Base-by-base conservation (phyloP, 1,140 invertebrate genomes). In the Nephotettix cincticeps region DNA sequence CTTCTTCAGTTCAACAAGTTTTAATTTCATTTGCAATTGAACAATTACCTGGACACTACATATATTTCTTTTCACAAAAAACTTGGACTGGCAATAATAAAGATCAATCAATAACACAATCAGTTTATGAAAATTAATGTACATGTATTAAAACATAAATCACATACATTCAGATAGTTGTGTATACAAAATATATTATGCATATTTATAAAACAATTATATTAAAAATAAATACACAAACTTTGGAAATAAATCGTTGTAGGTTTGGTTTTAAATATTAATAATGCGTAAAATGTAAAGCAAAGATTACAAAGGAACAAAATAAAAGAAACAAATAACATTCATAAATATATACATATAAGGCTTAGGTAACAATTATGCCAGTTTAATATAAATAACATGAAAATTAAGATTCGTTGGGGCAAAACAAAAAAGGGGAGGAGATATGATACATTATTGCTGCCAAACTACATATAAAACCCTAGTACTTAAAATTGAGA, bases 161-260 rank as follows among this genome's bases (percentile, higher is more conserved):
- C 47, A 51, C 21, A 23, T 51, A 51, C 47, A 51, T 51, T 51
- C 47, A 4, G 21, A 23, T 51, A 51, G n/a, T 4, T 51, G 17
- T 19, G 47, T 51, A 51, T 51, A 51, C 47, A 51, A 51, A 51
- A 51, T 51, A 51, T 51, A 51, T 51, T 51, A 51, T 23, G 47
- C 47, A 19, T 51, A 51, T 51, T 6, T 51, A 51, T 51, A 51
- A 51, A 51, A 51, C 47, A 51, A 51, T 23, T 51, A 51, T 51
- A 51, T 19, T 51, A 51, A n/a, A 51, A 51, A 51, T 51, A 51
- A 51, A 51, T 51, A 51, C 47, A 51, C 17, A 51, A 23, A 51
- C 47, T 51, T 51, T 51, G 47, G 47, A 51, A 51, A 51, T 51
- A 51, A 51, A 51, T 51, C 47, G 21, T 11, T 51, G 21, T 51